phyloP scores from a whole-genome alignment of 2,888 invertebrate species.

The Torymus aiolomorphi region DNA sequence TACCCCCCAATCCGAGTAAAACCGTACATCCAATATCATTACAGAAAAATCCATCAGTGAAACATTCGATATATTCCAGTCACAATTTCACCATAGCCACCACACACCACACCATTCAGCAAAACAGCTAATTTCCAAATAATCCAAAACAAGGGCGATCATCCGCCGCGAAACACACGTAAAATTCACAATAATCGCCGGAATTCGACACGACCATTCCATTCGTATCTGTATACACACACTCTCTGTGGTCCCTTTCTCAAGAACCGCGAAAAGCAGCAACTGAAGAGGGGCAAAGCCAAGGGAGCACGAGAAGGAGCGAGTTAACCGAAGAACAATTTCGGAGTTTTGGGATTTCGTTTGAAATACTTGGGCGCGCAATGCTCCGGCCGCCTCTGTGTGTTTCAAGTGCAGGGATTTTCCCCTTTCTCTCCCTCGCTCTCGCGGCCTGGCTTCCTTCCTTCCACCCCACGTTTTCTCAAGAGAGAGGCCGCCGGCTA shows the following conservation, averaged over 20 bases:
- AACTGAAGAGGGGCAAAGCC: background rate
- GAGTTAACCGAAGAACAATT: constrained; percentile 37
- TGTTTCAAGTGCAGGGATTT: constrained; percentile 49
- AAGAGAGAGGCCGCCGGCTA: constrained; percentile 13
- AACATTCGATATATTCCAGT: too few relatives aligned
- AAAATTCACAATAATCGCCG: constrained; percentile 11
- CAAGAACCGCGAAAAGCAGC: background rate
- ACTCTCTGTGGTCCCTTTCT: background rate
- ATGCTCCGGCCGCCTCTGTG: constrained; percentile 38
- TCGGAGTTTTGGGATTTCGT: constrained; percentile 41
- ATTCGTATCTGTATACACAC: background rate
- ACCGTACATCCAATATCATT: too few relatives aligned
- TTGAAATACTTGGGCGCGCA: constrained; percentile 44
- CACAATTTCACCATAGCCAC: too few relatives aligned
- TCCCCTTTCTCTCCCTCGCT: background rate
- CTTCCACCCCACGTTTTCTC: too few relatives aligned
- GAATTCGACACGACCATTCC: constrained; percentile 19
- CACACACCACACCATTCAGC: too few relatives aligned
- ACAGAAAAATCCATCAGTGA: too few relatives aligned
- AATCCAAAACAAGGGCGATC: background rate
- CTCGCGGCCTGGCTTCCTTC: too few relatives aligned
- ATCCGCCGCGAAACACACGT: background rate
- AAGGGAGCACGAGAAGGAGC: background rate
- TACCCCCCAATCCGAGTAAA: too few relatives aligned
- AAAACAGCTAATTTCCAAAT: background rate